A percentile compares a stretch with the other conserved stretches of the same genome.
These are phyloP conservation scores for Encarsia formosa DNA, from an alignment of 2,888 invertebrate species.

Conservation along the genomic window DNA sequence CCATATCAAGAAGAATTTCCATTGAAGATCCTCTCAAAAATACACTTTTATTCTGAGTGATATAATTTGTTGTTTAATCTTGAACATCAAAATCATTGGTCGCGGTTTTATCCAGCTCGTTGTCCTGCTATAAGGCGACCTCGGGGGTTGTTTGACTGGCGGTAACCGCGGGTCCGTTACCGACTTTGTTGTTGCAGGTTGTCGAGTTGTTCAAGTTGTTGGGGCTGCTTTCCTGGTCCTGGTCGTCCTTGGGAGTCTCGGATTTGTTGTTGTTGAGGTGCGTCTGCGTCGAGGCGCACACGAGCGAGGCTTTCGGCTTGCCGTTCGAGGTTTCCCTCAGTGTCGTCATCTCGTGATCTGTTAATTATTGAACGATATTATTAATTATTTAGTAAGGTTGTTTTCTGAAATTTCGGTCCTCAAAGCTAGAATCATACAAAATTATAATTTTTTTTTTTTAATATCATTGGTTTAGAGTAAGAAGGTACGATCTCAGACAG, in stretches of 20 bases:
- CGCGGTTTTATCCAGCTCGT: too few relatives aligned
- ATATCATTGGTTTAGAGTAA: neutral
- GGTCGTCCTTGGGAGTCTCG: conserved; percentile 31
- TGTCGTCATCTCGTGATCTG: conserved; percentile 45
- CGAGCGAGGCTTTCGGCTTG: conserved; percentile 29
- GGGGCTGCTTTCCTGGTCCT: conserved; percentile 25
- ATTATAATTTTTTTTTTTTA: too few relatives aligned
- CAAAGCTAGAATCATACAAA: too few relatives aligned
- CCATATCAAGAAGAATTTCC: too few relatives aligned
- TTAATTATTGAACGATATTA: neutral
- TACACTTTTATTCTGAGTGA: too few relatives aligned
- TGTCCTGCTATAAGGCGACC: too few relatives aligned
- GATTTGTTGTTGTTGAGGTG: conserved; percentile 36
- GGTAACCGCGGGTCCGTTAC: conserved; percentile 46
- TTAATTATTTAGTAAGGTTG: neutral
- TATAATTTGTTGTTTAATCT: too few relatives aligned
- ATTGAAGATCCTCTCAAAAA: too few relatives aligned
- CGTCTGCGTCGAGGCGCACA: conserved; percentile 44
- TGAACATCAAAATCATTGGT: too few relatives aligned
- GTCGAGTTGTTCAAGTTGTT: conserved; percentile 11
- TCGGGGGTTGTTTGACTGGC: too few relatives aligned
- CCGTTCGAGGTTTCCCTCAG: conserved; percentile 41
- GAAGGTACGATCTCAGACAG: too few relatives aligned
- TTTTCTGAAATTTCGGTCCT: too few relatives aligned
- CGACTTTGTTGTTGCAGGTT: conserved; percentile 39